These are phyloP conservation scores for Xiphorhynchus erythropygius DNA, from an alignment of 2,797 vertebrate genomes.

Conservation along the genomic window DNA sequence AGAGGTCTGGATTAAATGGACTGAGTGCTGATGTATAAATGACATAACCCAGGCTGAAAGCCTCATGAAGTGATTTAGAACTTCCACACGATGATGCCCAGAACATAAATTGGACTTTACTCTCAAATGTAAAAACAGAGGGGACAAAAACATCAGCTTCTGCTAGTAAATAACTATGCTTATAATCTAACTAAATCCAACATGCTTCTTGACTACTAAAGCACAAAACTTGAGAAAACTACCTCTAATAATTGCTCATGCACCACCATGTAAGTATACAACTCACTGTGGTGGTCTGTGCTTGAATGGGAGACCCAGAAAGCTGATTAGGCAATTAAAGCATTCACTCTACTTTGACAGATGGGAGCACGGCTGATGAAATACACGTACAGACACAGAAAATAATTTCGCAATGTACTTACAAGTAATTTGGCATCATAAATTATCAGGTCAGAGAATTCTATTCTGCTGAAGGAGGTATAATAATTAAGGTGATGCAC, in stretches of 20 bases:
- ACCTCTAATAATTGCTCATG: background rate
- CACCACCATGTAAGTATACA: background rate
- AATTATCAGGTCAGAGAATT: background rate
- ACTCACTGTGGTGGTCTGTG: background rate
- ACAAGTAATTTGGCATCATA: background rate
- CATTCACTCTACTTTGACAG: background rate
- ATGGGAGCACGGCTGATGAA: background rate
- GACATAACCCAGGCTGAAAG: conserved; percentile 76
- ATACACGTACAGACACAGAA: background rate
- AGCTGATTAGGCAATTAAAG: conserved; percentile 37
- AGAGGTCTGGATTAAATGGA: conserved; percentile 82
- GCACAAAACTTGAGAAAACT: conserved; percentile 54
- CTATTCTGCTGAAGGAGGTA: background rate
- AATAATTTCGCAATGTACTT: background rate
- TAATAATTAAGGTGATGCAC: conserved; percentile 14
- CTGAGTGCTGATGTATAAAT: conserved; percentile 83
- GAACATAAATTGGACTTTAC: conserved; percentile 69
- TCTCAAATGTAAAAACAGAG: conserved; percentile 63
- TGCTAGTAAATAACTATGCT: conserved; percentile 60
- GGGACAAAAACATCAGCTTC: conserved; percentile 62
- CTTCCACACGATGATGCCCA: conserved; percentile 70
- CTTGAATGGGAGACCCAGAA: background rate
- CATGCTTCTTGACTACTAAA: conserved; percentile 26
- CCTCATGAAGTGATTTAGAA: conserved; percentile 83
- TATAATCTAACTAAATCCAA: conserved; percentile 61